A percentile compares a stretch with the other conserved stretches of the same genome.
phyloP scores from a whole-genome alignment of 2,113 vertebrate genomes.

The Seriola quinqueradiata region DNA sequence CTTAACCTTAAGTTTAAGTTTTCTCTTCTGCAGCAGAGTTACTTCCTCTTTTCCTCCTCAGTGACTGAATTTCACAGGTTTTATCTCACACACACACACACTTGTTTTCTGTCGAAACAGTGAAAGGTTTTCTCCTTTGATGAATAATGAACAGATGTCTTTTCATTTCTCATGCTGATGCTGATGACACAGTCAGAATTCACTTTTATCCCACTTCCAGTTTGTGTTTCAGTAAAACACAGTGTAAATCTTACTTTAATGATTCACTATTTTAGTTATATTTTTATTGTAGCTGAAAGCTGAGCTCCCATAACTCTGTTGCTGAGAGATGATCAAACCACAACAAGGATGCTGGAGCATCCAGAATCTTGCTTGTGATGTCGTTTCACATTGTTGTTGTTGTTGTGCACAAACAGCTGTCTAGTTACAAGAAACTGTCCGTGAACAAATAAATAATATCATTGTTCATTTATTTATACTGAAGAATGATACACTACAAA shows the following conservation, averaged over 20 bases:
- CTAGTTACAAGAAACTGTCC: no score
- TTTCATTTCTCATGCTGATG: slow-evolving; percentile 17
- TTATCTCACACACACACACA: not conserved
- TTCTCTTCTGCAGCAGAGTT: no score
- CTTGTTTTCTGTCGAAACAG: slow-evolving; percentile 6
- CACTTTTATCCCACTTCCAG: slow-evolving; percentile 50
- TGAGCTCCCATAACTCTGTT: not conserved
- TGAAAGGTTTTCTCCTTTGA: slow-evolving; percentile 36
- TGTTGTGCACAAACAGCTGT: not conserved
- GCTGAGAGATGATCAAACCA: not conserved
- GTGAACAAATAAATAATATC: no score
- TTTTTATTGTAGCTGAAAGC: not conserved
- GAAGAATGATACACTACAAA: no score
- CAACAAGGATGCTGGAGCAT: not conserved
- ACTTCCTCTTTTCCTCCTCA: not conserved
- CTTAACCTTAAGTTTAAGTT: no score
- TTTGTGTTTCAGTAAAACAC: slow-evolving; percentile 25
- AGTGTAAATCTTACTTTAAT: not conserved
- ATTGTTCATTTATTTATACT: no score
- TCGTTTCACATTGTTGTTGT: not conserved
- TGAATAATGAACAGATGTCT: slow-evolving; percentile 53
- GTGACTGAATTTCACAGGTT: not conserved
- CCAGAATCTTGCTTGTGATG: not conserved
- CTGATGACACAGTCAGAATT: slow-evolving; percentile 38
- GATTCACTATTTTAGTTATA: not conserved